Base-by-base conservation (phyloP, 2,888 invertebrate genomes). In the Calliscelio sp. region DNA sequence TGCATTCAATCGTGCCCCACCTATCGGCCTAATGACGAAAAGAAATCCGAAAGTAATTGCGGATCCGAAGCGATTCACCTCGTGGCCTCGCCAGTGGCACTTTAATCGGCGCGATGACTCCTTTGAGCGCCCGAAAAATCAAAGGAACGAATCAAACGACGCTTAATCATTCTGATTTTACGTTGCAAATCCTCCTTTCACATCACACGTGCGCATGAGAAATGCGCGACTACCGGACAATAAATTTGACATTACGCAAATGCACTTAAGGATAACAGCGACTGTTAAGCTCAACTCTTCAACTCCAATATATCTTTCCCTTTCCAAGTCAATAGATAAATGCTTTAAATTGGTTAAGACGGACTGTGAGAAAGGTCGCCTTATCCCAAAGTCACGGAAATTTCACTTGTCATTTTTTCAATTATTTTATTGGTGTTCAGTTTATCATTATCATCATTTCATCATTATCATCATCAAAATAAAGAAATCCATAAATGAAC, bases 11-110 rank as follows among this genome's bases (percentile, higher is more conserved):
- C 71, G 79, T 51, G 68, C 80, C 77, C 73, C 24, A 71, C 87
- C 84, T 87, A 84, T 32, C 25, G 85, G 85, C 70, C 79, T 88
- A 89, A 89, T 88, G 88, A 89, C 66, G 88, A 85, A 86, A 87
- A 88, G 88, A 89, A 89, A 88, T 89, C 81, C 53, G 75, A 86
- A 88, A 88, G 88, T 89, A 90, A 90, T 89, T 89, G 89, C 88
- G 46, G 35, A 53, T 55, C 68, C 82, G 81, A 79, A 46, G 81
- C 51, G 66, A 73, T 59, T 80, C 41, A 86, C 86, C 86, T 82
- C 85, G 85, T 81, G 73, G 57, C 57, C 74, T 74, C 68, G 81
- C 81, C 79, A 55, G 63, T 73, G 81, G 84, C 85, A 66, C 71
- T 75, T 80, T 70, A 80, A 80, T 77, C 84, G 80, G 41, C 41